phyloP scores from a whole-genome alignment of 2,797 vertebrate species.

The Tragelaphus oryx region DNA sequence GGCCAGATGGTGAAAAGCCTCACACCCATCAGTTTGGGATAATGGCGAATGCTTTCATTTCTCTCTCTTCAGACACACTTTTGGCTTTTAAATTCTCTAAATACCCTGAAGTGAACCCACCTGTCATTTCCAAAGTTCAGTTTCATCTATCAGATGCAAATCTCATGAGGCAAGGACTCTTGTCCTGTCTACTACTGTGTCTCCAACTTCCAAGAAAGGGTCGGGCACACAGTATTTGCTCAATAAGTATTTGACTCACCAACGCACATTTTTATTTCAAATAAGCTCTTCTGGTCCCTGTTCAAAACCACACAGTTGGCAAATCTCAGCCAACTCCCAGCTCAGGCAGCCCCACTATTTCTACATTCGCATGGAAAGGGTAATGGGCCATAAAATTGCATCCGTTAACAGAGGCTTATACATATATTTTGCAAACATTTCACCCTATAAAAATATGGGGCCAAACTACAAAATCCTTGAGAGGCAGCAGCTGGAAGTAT shows the following conservation, averaged over 20 bases:
- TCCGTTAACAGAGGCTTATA: conserved; percentile 53
- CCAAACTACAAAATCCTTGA: conserved; percentile 27
- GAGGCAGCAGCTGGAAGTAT: conserved; percentile 46
- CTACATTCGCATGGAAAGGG: conserved; percentile 57
- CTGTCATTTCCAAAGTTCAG: background rate
- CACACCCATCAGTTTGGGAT: background rate
- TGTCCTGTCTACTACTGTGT: background rate
- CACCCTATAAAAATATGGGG: conserved; percentile 22
- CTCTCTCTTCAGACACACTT: background rate
- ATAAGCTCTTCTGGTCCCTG: background rate
- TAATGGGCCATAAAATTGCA: conserved; percentile 81
- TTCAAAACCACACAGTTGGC: background rate
- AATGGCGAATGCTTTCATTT: background rate
- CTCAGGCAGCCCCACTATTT: background rate
- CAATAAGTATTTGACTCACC: background rate
- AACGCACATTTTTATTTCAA: background rate
- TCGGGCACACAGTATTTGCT: background rate
- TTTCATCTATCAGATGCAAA: background rate
- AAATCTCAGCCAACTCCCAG: background rate
- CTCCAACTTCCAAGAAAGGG: background rate
- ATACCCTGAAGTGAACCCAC: background rate
- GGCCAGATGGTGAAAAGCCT: background rate
- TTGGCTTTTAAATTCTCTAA: background rate
- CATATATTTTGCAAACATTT: conserved; percentile 73
- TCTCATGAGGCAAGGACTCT: background rate